Evolutionary conservation across 2,888 invertebrate species (phyloP), one percentile per base, ranked within the genome.

Genomic region (Dorcus parallelipipedus): DNA sequence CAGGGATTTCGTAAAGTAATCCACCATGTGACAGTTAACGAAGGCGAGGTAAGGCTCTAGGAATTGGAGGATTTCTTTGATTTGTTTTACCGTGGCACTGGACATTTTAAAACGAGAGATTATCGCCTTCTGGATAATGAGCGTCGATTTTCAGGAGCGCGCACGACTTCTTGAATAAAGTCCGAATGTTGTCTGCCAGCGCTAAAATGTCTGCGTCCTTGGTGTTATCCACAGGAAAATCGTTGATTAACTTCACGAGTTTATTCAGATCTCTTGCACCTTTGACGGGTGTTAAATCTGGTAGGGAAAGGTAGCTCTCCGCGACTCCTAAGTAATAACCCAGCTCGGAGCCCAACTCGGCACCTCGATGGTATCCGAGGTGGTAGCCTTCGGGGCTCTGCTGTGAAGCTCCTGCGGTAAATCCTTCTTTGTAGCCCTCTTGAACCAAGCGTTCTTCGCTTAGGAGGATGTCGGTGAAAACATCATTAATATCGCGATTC

Each of bases 1-100:
- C 56, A 87, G 83, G 47, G 84, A 64, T 8, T 86, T 79, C 0
- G 87, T 88, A 48, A 92, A 80, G 74, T 85, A 90, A 69, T 86
- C 85, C 0, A 88, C 91, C 85, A 92, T 88, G 73, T 93, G 93
- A 65, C 89, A 88, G 73, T 91, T 90, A 0, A 86, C 83, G 33
- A 93, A 76, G 0, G 84, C 81, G 61, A 86, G 76, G 43, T 85
- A 78, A 0, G 85, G 85, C 17, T 81, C 77, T 17, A 91, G 73
- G 74, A 83, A 89, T 9, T 74, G 69, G 0, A 85, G 71, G 9
- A 86, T 76, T 2, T 75, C 71, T 55, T 85, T 83, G 26, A 86
- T 72, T 50, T 81, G 78, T 47, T 71, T 56, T 62, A 82, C 61
- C 70, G 73, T 63, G 6, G 1, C 26, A 4, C 64, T 63, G 10